Evolutionary conservation across 2,113 vertebrate genomes (phyloP), one percentile per base, ranked within the genome.

Genomic region (Eolophus roseicapilla): DNA sequence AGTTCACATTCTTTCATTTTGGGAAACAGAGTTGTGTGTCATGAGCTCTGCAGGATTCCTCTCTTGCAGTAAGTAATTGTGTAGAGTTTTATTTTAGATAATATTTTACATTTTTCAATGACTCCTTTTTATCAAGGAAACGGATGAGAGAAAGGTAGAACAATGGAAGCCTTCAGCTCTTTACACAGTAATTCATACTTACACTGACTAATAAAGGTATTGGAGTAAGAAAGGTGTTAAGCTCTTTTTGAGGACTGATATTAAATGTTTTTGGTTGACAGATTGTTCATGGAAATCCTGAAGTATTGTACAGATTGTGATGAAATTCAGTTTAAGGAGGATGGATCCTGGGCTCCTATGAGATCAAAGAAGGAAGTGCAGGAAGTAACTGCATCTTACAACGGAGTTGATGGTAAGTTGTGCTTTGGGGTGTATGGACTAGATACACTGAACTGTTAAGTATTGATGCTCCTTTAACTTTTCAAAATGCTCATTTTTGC

Each of bases 291-390:
- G 98, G 99, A 99, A 97, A 99, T 99, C 97, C 98, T 99, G 67
- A 99, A 99, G 97, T 99, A 98, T 91, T 99, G 99, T 81, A 98
- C 98, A 82, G 99, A 99, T 81, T 99, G 99, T 93, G 99, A 99
- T 63, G 99, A 99, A 93, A 99, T 99, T 96, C 99, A 99, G 97
- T 99, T 99, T 75, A 99, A 99, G 87, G 99, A 99, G 92, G 99
- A 99, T 31, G 99, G 99, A 17, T 99, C 98, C 9, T 99, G 99
- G 99, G 98, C 99, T 97, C 99, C 99, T 49, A 99, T 99, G 99
- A 99, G 99, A 87, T 98, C 98, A 0, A 99, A 99, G 98, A 99
- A 99, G 98, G 99, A 99, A 46, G 98, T 99, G 92, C 99, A 99
- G 94, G 99, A 99, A 83, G 99, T 99, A 14, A 98, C 98, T 43